Percentiles rank a stretch among this genome's conserved stretches.
phyloP scores from a whole-genome alignment of 2,113 vertebrate genomes.

The Thomomys bottae region DNA sequence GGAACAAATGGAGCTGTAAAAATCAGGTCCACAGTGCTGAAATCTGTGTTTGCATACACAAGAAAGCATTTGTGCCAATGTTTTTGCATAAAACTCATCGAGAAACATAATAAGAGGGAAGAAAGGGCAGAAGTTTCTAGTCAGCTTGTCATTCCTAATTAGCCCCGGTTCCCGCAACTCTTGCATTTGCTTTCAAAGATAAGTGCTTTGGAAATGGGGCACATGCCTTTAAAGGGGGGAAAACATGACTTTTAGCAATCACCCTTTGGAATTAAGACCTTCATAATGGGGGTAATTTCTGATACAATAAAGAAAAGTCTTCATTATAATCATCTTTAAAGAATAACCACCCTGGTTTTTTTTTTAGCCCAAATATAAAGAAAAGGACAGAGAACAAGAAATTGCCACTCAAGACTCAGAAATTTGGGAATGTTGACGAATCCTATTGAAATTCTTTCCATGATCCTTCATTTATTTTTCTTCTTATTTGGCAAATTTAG shows the following conservation, averaged over 20 bases:
- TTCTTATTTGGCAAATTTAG: conserved; percentile 30
- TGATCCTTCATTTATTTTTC: conserved; percentile 48
- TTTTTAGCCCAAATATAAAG: conserved; percentile 21
- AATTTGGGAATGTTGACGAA: conserved; percentile 56
- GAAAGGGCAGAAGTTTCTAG: conserved; percentile 26
- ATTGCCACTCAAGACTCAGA: conserved; percentile 21
- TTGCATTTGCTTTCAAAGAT: conserved; percentile 60
- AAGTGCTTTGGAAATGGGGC: conserved; percentile 65
- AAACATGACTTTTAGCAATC: conserved; percentile 56
- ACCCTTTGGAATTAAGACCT: conserved; percentile 56
- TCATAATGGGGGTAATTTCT: conserved; percentile 62
- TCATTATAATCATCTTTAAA: conserved; percentile 33
- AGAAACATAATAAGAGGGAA: conserved; percentile 53
- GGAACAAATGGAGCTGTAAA: conserved; percentile 13
- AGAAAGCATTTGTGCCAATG: conserved; percentile 20
- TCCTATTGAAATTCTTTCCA: conserved; percentile 28
- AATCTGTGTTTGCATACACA: conserved; percentile 49
- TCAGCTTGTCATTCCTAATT: conserved; percentile 60
- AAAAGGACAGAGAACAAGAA: conserved; percentile 58
- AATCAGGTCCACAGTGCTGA: conserved; percentile 1
- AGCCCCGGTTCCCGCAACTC: conserved; percentile 61
- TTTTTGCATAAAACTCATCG: conserved; percentile 42
- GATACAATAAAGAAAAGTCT: conserved; percentile 67
- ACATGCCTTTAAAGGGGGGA: conserved; percentile 33
- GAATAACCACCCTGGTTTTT: neutral